These are phyloP conservation scores for Drosophila cardini DNA, from an alignment of 1,140 invertebrate genomes.

Conservation along the genomic window DNA sequence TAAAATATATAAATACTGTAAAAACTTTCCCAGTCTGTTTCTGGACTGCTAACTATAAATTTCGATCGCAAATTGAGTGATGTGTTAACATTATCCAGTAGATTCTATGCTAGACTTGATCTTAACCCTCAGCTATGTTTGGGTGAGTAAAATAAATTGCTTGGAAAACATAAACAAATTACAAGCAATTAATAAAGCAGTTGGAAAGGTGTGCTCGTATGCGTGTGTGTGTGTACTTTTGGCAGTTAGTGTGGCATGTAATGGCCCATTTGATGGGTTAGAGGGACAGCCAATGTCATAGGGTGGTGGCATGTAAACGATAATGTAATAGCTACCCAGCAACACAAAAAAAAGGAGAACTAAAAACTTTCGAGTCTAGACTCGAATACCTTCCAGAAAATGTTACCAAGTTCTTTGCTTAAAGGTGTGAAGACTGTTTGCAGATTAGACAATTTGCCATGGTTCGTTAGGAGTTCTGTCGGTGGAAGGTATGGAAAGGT, in stretches of 20 bases:
- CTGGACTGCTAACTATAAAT: not conserved
- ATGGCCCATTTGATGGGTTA: slow-evolving; percentile 58
- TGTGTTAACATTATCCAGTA: slow-evolving; percentile 18
- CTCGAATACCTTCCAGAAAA: slow-evolving; percentile 23
- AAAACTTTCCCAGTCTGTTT: not conserved
- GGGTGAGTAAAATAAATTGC: slow-evolving; percentile 63
- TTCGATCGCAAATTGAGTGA: slow-evolving; percentile 25
- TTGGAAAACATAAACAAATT: slow-evolving; percentile 79
- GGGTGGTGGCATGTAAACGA: slow-evolving; percentile 65
- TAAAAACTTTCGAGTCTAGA: not conserved
- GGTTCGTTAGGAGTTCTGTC: slow-evolving; percentile 68
- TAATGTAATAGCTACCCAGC: slow-evolving; percentile 53
- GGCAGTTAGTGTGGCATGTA: slow-evolving; percentile 34
- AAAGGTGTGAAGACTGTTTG: slow-evolving; percentile 74
- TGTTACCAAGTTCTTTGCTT: slow-evolving; percentile 39
- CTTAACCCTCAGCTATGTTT: slow-evolving; percentile 38
- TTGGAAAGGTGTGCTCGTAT: not conserved
- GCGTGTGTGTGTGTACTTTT: slow-evolving; percentile 31
- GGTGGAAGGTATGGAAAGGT: slow-evolving; percentile 11
- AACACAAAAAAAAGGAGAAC: slow-evolving; percentile 6
- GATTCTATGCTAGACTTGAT: slow-evolving; percentile 18
- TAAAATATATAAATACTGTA: not conserved
- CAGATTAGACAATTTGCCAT: slow-evolving; percentile 74
- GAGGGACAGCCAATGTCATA: slow-evolving; percentile 18
- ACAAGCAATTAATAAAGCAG: slow-evolving; percentile 72